Percentiles rank a stretch among this genome's conserved stretches.
These are phyloP conservation scores for Chloroceryle inda DNA, from an alignment of 2,797 vertebrate genomes.

Conservation along the genomic window DNA sequence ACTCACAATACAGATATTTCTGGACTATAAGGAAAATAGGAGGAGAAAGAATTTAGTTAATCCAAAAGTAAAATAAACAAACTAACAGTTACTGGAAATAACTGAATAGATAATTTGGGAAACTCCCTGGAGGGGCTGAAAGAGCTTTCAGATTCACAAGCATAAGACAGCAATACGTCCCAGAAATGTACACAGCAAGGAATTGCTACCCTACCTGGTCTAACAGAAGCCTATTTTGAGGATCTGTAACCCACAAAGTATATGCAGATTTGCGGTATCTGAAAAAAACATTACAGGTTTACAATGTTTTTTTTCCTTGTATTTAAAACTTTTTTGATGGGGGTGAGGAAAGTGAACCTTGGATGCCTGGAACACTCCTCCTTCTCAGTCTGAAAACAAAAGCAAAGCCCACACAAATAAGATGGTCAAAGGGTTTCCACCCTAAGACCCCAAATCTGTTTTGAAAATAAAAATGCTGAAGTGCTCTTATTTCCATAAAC, in stretches of 20 bases:
- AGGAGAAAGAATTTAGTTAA: not conserved
- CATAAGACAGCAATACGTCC: fast-evolving
- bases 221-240: not conserved
- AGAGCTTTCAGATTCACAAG: not conserved
- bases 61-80: not conserved
- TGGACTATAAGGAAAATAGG: not conserved
- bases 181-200: not conserved
- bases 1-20: not conserved
- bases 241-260: not conserved
- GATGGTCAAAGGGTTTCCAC: not conserved
- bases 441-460: not conserved
- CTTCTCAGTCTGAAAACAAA: conserved; percentile 3
- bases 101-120: not conserved
- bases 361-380: not conserved
- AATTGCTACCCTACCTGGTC: not conserved
- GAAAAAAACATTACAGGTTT: not conserved
- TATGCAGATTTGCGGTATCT: not conserved
- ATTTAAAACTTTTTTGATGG: not conserved
- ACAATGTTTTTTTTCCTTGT: not conserved
- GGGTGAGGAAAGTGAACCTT: not conserved
- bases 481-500: not conserved
- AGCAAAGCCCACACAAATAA: not conserved
- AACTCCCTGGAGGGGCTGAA: not conserved
- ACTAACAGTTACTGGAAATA: not conserved
- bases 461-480: not conserved